Percentiles rank a stretch among this genome's conserved stretches.
phyloP scores from a whole-genome alignment of 2,797 vertebrate species.

The Hypotaenidia okinawae region DNA sequence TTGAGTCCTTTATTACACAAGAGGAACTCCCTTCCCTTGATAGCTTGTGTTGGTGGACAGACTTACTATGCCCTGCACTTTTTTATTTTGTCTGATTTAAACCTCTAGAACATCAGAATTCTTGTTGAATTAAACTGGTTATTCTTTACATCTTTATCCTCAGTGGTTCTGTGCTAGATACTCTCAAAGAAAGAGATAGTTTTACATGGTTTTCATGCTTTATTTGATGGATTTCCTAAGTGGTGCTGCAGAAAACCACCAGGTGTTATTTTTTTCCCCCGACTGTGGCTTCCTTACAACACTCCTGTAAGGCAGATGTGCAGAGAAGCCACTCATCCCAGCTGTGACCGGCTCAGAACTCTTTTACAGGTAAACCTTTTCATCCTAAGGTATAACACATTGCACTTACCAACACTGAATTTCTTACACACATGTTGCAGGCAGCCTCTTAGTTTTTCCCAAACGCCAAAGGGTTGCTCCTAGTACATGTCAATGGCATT shows the following conservation, averaged over 20 bases:
- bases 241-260: background rate
- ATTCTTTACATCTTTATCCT: background rate
- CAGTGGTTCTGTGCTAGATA: background rate
- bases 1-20: background rate
- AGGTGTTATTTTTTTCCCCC: background rate
- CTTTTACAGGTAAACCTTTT: background rate
- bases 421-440: rapidly evolving
- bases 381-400: background rate
- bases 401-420: background rate
- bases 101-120: background rate
- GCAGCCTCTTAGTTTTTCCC: background rate
- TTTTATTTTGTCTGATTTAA: background rate
- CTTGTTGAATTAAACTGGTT: background rate
- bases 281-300: background rate
- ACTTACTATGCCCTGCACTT: background rate
- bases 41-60: background rate
- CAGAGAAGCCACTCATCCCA: background rate
- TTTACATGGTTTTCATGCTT: background rate
- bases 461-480: background rate
- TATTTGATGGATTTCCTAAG: background rate
- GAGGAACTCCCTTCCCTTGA: background rate
- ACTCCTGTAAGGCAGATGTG: background rate
- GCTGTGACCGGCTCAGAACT: background rate
- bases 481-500: background rate
- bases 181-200: background rate